A percentile compares a stretch with the other conserved stretches of the same genome.
These are phyloP conservation scores for Drosophila mettleri DNA, from an alignment of 2,888 invertebrate genomes.

Conservation along the genomic window DNA sequence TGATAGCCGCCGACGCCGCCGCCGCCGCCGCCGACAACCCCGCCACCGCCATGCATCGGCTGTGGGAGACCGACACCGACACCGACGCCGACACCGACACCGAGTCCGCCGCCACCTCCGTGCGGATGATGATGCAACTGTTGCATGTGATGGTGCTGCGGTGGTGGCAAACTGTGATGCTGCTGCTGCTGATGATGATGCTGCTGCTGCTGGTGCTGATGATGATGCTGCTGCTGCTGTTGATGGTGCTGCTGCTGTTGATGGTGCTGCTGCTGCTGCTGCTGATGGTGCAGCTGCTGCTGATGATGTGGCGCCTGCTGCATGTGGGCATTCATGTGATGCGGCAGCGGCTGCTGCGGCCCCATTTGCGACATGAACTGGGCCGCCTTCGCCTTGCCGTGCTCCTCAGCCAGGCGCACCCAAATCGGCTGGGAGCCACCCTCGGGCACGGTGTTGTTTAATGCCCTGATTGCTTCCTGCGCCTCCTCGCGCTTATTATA, in stretches of 20 bases:
- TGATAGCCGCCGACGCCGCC: slow-evolving; percentile 57
- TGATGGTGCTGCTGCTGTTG: slow-evolving; percentile 26
- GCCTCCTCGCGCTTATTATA: slow-evolving; percentile 95
- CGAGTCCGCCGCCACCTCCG: slow-evolving; percentile 44
- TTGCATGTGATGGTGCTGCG: slow-evolving; percentile 68
- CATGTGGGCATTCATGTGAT: slow-evolving; percentile 55
- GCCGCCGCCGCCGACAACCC: slow-evolving; percentile 32
- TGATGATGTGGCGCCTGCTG: slow-evolving; percentile 27
- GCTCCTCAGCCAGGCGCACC: slow-evolving; percentile 87
- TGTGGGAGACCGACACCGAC: slow-evolving; percentile 56
- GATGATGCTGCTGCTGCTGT: slow-evolving; percentile 25
- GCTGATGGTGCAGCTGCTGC: slow-evolving; percentile 59
- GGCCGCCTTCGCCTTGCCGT: slow-evolving; percentile 85
- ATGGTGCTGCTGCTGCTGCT: slow-evolving; percentile 27
- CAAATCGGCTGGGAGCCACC: slow-evolving; percentile 93
- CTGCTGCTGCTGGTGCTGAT: slow-evolving; percentile 23
- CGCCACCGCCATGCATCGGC: slow-evolving; percentile 53
- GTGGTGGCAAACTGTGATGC: slow-evolving; percentile 65
- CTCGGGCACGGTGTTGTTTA: slow-evolving; percentile 93
- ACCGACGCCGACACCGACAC: slow-evolving; percentile 43
- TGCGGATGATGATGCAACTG: slow-evolving; percentile 65
- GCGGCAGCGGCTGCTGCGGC: slow-evolving; percentile 42
- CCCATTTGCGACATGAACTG: slow-evolving; percentile 81
- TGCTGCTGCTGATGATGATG: slow-evolving; percentile 50
- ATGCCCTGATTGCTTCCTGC: slow-evolving; percentile 93